Evolutionary conservation across 2,888 invertebrate species (phyloP).

Genomic region (Lycaena phlaeas): DNA sequence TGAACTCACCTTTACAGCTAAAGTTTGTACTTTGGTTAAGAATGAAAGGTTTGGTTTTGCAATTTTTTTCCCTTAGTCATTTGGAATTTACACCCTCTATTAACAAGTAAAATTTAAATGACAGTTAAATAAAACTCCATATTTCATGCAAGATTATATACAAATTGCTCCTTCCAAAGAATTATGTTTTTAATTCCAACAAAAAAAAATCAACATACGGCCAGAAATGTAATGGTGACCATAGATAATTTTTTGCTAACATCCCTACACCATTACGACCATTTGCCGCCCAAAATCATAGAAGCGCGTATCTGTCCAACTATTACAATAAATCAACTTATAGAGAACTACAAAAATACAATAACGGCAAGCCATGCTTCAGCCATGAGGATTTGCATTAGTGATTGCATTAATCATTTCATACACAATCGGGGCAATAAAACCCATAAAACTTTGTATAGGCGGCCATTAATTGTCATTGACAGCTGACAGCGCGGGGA

Average conservation of each 20-base stretch:
- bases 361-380: constrained; percentile 44
- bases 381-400: constrained; percentile 64
- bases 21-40: too few species aligned
- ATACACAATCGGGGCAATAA: constrained; percentile 59
- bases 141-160: too few species aligned
- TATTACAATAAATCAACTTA: constrained; percentile 61
- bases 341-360: constrained; percentile 52
- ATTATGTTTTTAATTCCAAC: too few species aligned
- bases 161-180: too few species aligned
- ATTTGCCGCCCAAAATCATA: constrained; percentile 36
- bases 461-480: constrained; percentile 69
- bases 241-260: constrained; percentile 8
- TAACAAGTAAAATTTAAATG: too few species aligned
- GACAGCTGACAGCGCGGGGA: constrained; percentile 48
- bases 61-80: too few species aligned
- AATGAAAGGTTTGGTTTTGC: too few species aligned
- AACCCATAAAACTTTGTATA: constrained; percentile 67
- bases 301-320: constrained; percentile 36
- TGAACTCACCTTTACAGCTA: too few species aligned
- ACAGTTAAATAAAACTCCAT: too few species aligned
- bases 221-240: constrained; percentile 9
- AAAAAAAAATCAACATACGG: too few species aligned
- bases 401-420: constrained; percentile 69
- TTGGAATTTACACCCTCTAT: too few species aligned
- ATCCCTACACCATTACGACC: constrained; percentile 11